A percentile compares a stretch with the other conserved stretches of the same genome.
phyloP scores from a whole-genome alignment of 2,113 vertebrate species.

The Notothenia coriiceps region DNA sequence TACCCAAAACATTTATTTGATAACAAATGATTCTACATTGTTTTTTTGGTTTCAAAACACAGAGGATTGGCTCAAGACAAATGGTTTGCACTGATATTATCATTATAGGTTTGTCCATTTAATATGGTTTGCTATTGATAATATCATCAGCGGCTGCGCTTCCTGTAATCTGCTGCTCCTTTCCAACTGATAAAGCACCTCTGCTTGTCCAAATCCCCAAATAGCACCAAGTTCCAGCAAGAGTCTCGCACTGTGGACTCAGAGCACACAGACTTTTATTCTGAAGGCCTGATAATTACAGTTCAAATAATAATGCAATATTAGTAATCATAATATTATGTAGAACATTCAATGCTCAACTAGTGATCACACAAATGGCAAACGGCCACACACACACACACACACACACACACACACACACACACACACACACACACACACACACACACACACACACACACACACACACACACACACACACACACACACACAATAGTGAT shows the following conservation, averaged over 20 bases:
- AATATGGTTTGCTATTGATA: constrained; percentile 39
- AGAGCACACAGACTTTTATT: constrained; percentile 16
- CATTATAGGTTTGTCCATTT: constrained; percentile 37
- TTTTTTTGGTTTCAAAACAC: neutral
- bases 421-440: too few species aligned
- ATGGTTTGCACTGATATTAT: constrained; percentile 28
- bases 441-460: too few species aligned
- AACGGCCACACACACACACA: too few species aligned
- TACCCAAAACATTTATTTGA: neutral
- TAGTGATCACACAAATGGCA: neutral
- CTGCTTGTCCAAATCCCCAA: constrained; percentile 57
- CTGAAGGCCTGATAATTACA: neutral
- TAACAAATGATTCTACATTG: neutral
- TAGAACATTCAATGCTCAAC: constrained; percentile 8
- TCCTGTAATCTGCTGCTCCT: neutral
- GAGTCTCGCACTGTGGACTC: constrained; percentile 12
- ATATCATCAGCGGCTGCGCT: constrained; percentile 3
- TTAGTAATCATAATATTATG: constrained; percentile 1
- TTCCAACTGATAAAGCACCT: constrained; percentile 60
- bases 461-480: too few species aligned
- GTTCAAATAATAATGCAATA: neutral
- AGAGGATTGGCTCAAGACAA: constrained; percentile 23
- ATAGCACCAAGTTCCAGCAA: constrained; percentile 32
- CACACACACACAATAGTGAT: neutral
- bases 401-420: too few species aligned